Percentiles rank a stretch among this genome's conserved stretches.
These are phyloP conservation scores for Ligdia adustata DNA, from an alignment of 2,888 invertebrate species.

Conservation along the genomic window DNA sequence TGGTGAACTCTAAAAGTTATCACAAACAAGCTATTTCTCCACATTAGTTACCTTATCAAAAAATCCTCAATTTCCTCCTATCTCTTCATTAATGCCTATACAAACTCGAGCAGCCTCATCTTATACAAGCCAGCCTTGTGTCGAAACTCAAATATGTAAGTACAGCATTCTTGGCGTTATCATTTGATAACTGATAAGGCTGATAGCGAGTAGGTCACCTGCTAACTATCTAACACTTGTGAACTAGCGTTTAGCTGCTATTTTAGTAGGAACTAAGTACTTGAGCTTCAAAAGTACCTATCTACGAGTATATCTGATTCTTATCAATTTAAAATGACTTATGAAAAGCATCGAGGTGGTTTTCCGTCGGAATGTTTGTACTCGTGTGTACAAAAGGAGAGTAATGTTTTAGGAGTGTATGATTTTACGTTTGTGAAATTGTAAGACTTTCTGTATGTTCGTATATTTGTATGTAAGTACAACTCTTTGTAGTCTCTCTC, in stretches of 20 bases:
- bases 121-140: slow-evolving; percentile 15
- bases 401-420: too few species aligned
- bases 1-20: too few species aligned
- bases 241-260: slow-evolving; percentile 3
- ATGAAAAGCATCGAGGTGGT: too few species aligned
- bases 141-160: slow-evolving; percentile 37
- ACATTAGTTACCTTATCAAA: slow-evolving; percentile 16
- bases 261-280: slow-evolving; percentile 12
- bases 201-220: slow-evolving; percentile 31
- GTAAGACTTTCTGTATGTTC: too few species aligned
- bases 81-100: slow-evolving; percentile 11
- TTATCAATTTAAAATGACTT: too few species aligned
- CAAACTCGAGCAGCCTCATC: slow-evolving; percentile 20
- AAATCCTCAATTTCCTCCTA: slow-evolving; percentile 12
- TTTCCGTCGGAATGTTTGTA: too few species aligned
- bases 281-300: too few species aligned
- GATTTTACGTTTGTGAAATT: too few species aligned
- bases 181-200: slow-evolving; percentile 31
- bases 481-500: too few species aligned
- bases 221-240: slow-evolving; percentile 2
- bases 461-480: too few species aligned
- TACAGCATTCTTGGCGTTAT: slow-evolving; percentile 37
- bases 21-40: background rate
- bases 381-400: too few species aligned
- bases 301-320: too few species aligned